phyloP scores from a whole-genome alignment of 2,113 vertebrate genomes.

The Xenopus laevis region DNA sequence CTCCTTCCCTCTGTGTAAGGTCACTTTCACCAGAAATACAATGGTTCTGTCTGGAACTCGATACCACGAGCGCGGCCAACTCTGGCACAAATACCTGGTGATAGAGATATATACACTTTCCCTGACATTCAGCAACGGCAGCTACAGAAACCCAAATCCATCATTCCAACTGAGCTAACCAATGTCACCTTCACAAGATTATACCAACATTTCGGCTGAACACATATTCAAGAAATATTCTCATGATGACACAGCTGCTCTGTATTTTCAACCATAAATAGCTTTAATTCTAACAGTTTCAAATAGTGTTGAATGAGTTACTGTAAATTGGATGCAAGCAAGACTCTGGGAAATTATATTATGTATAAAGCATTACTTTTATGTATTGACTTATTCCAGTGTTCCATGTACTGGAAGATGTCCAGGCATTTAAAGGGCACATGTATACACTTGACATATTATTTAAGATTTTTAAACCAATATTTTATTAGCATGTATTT shows the following conservation, averaged over 20 bases:
- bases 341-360: too few species aligned
- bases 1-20: constrained; percentile 53
- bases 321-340: too few species aligned
- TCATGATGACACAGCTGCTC: constrained; percentile 20
- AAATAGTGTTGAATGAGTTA: too few species aligned
- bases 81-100: constrained; percentile 47
- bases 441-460: too few species aligned
- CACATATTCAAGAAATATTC: constrained; percentile 11
- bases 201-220: not conserved
- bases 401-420: too few species aligned
- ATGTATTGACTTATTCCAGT: too few species aligned
- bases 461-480: too few species aligned
- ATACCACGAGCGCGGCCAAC: constrained; percentile 38
- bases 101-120: constrained; percentile 52
- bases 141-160: constrained; percentile 28
- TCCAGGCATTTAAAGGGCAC: too few species aligned
- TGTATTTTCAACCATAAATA: constrained; percentile 5
- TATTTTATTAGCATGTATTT: too few species aligned
- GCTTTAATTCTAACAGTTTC: not conserved
- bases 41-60: constrained; percentile 49
- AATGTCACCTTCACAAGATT: constrained; percentile 59
- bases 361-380: too few species aligned
- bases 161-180: constrained; percentile 40
- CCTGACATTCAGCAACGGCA: constrained; percentile 6
- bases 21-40: constrained; percentile 55